Evolutionary conservation across 2,888 invertebrate species (phyloP).

Genomic region (Sinopyrophorus schimmeli): DNA sequence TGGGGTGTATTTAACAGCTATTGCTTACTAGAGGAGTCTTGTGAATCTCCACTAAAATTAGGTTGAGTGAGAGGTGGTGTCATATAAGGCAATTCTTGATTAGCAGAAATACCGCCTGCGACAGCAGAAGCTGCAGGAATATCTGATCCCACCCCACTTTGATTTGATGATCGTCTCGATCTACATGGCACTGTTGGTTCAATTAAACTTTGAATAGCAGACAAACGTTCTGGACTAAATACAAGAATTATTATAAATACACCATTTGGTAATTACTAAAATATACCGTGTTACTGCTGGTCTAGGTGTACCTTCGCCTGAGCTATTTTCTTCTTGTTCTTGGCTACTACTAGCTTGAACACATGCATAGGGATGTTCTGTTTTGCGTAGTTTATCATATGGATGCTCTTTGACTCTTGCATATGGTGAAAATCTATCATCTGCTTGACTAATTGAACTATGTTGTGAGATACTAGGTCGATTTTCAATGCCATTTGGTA

Average conservation of each 20-base stretch:
- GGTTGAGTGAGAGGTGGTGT: constrained; percentile 70
- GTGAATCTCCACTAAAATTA: constrained; percentile 89
- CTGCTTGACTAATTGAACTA: constrained; percentile 62
- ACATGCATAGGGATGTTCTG: constrained; percentile 74
- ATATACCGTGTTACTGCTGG: constrained; percentile 13
- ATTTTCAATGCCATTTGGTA: constrained; percentile 49
- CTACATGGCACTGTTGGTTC: constrained; percentile 58
- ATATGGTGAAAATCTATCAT: constrained; percentile 62
- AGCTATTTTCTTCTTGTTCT: constrained; percentile 37
- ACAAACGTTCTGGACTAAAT: not conserved
- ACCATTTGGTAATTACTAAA: too few species aligned
- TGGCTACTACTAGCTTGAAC: constrained; percentile 59
- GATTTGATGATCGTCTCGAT: constrained; percentile 58
- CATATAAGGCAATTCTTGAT: constrained; percentile 87
- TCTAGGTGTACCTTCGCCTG: constrained; percentile 37
- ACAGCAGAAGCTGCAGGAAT: constrained; percentile 88
- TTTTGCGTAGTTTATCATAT: constrained; percentile 61
- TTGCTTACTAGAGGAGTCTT: constrained; percentile 77
- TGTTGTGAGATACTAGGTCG: constrained; percentile 63
- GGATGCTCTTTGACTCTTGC: constrained; percentile 63
- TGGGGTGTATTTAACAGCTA: too few species aligned
- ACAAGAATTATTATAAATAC: not conserved
- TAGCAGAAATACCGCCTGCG: constrained; percentile 82
- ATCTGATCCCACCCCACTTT: constrained; percentile 58
- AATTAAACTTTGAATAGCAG: constrained; percentile 41